Conservation (phyloP, 2,888 invertebrate genomes). For the Lacanobia wlatinum region DNA sequence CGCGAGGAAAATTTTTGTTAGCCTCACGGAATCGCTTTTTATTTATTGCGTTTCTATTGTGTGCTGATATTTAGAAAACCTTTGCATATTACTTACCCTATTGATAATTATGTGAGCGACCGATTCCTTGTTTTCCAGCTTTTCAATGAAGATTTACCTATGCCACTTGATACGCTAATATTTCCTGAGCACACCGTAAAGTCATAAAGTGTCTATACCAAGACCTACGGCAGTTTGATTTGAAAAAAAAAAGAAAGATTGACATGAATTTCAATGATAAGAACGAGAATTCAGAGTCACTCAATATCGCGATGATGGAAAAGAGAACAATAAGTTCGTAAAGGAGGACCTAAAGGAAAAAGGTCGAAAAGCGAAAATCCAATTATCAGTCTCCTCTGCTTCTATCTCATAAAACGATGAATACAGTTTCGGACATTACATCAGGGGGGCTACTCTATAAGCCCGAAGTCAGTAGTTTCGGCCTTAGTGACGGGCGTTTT, state of each 20-base stretch:
- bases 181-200: conserved; percentile 5
- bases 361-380: conserved; percentile 1
- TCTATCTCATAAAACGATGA: conserved; percentile 6
- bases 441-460: too few relatives aligned
- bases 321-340: not conserved
- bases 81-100: conserved; percentile 1
- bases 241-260: conserved; percentile 7
- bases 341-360: conserved; percentile 1
- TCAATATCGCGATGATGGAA: not conserved
- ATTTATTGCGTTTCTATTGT: conserved; percentile 24
- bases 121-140: conserved; percentile 6
- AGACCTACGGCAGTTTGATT: not conserved
- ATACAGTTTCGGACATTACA: conserved; percentile 8
- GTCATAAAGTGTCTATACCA: too few relatives aligned
- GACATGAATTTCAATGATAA: not conserved
- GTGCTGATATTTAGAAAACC: conserved; percentile 33
- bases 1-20: conserved; percentile 47
- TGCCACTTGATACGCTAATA: conserved; percentile 1
- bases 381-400: not conserved
- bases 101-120: conserved; percentile 6
- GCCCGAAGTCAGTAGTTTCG: too few relatives aligned
- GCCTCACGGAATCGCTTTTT: conserved; percentile 49
- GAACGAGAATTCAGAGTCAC: not conserved
- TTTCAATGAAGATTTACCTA: conserved; percentile 12
- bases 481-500: too few relatives aligned